Conservation (phyloP, 53 echinoderm and acorn worm species). For the Luidia sarsii region DNA sequence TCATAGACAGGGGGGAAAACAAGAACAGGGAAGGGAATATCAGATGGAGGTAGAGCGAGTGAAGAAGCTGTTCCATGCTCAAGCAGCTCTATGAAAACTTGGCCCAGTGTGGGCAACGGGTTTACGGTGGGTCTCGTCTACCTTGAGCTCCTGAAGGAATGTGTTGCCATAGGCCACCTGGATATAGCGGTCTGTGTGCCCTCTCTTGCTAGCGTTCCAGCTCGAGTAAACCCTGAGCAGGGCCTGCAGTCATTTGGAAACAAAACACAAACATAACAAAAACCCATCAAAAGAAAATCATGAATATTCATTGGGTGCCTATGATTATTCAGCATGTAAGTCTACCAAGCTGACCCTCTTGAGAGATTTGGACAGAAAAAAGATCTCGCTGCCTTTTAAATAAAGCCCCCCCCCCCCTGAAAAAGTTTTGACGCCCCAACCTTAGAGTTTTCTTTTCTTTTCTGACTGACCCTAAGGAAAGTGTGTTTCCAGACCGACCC, state of each 20-base stretch:
- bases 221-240: conserved; percentile 36
- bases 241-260: conserved; percentile 14
- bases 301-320: background rate
- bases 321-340: no score
- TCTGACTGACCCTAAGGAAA: no score
- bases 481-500: no score
- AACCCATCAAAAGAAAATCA: background rate
- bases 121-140: background rate
- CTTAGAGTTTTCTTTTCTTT: no score
- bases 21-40: no score
- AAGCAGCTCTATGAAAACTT: no score
- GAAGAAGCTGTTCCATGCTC: background rate
- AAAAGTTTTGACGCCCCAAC: no score
- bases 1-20: background rate
- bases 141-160: conserved; percentile 56
- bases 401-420: background rate
- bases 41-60: background rate
- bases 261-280: background rate
- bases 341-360: no score
- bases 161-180: conserved; percentile 53
- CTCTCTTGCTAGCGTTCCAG: conserved; percentile 56
- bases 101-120: no score
- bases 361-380: no score
- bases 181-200: conserved; percentile 44
- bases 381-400: background rate